phyloP scores from a whole-genome alignment of 2,113 vertebrate species.

The Picathartes gymnocephalus region DNA sequence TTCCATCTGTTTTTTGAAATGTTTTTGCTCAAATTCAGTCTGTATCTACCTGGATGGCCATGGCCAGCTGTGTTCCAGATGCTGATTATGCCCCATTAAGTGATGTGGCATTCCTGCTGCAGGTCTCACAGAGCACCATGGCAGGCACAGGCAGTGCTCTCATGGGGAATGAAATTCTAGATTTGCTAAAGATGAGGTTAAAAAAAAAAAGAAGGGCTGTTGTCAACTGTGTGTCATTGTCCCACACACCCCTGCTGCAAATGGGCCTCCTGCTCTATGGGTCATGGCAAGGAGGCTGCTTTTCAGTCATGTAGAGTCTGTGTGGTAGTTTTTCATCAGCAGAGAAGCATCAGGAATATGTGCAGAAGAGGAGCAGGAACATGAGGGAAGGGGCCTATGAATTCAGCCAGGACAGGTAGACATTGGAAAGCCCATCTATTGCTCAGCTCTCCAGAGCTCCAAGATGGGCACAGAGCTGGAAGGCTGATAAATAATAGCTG shows the following conservation, averaged over 20 bases:
- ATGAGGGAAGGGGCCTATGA: rapidly evolving
- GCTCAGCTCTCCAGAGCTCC: rapidly evolving
- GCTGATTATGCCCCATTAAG: background rate
- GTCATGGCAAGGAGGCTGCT: background rate
- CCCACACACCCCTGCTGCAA: rapidly evolving
- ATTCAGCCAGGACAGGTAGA: background rate
- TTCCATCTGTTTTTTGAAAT: background rate
- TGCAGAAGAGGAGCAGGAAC: background rate
- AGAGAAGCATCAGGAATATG: background rate
- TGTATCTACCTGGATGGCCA: background rate
- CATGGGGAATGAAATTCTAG: background rate
- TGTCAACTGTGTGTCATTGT: background rate
- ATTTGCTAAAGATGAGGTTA: background rate
- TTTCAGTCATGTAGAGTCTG: background rate
- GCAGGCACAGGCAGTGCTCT: background rate
- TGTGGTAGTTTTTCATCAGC: rapidly evolving
- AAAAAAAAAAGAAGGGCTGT: background rate
- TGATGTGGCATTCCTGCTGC: background rate
- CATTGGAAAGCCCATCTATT: rapidly evolving
- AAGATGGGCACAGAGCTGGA: background rate
- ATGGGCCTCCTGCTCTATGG: background rate
- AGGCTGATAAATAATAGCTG: background rate
- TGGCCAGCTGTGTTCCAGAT: background rate
- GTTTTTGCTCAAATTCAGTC: background rate
- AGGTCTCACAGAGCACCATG: background rate